Evolutionary conservation across 2,888 invertebrate species (phyloP).

Genomic region (Synergus umbraculus): DNA sequence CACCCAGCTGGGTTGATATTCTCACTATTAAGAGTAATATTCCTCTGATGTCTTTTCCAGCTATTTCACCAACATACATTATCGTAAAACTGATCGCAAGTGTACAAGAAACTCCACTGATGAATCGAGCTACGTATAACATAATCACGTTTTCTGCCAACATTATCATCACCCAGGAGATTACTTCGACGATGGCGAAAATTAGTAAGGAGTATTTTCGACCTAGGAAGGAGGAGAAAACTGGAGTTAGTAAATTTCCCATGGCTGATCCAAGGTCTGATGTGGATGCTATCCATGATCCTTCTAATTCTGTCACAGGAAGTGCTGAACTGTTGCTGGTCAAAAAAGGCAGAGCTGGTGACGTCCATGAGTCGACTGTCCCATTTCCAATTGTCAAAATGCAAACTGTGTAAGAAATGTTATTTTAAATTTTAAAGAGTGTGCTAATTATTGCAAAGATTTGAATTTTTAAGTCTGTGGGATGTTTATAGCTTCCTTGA

Average conservation of each 20-base stretch:
- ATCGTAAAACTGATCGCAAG: conserved; percentile 78
- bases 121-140: conserved; percentile 75
- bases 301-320: conserved; percentile 64
- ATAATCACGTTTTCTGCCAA: conserved; percentile 60
- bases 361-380: conserved; percentile 70
- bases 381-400: conserved; percentile 69
- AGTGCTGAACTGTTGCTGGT: conserved; percentile 60
- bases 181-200: conserved; percentile 66
- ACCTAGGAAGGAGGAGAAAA: conserved; percentile 67
- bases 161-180: conserved; percentile 69
- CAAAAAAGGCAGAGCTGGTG: conserved; percentile 68
- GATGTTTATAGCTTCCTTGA: too few species aligned
- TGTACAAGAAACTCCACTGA: conserved; percentile 77
- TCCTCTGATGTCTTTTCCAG: conserved; percentile 80
- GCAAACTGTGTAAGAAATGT: conserved; percentile 58
- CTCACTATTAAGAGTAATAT: conserved; percentile 79
- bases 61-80: conserved; percentile 81
- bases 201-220: conserved; percentile 67
- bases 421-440: not conserved
- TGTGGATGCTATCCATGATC: conserved; percentile 70
- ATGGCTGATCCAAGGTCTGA: conserved; percentile 67
- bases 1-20: conserved; percentile 77
- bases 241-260: conserved; percentile 65
- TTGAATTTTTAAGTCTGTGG: too few species aligned
- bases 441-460: too few species aligned